phyloP scores from a whole-genome alignment of 2,113 vertebrate genomes.

The Seriola aureovittata region DNA sequence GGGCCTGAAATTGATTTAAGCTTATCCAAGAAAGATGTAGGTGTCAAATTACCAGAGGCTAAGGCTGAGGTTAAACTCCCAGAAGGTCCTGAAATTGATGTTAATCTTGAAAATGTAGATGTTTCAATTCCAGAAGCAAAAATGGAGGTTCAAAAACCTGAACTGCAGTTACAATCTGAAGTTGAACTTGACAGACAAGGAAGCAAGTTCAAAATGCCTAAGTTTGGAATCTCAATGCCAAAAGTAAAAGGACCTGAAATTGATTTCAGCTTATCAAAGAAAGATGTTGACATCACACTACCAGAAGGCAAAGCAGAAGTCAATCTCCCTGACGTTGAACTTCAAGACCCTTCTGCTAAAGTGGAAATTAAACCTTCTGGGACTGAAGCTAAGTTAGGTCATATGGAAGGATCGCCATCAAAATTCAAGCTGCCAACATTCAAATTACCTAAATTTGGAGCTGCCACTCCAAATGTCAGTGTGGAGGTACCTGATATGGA shows the following conservation, averaged over 20 bases:
- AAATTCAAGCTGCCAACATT: constrained; percentile 69
- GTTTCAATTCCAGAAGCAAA: constrained; percentile 37
- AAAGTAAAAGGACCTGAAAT: constrained; percentile 50
- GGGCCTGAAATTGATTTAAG: constrained; percentile 48
- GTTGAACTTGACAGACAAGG: constrained; percentile 6
- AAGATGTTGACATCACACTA: constrained; percentile 3
- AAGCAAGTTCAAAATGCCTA: constrained; percentile 52
- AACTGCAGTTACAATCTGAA: constrained; percentile 25
- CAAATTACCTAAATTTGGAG: constrained; percentile 68
- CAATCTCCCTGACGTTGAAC: constrained; percentile 31
- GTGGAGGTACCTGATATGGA: constrained; percentile 4
- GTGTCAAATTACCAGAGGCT: constrained; percentile 35
- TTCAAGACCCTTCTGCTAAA: constrained; percentile 4
- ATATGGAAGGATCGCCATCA: constrained; percentile 38
- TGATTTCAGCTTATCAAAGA: constrained; percentile 25
- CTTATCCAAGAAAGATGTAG: constrained; percentile 38
- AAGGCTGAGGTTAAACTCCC: constrained; percentile 12
- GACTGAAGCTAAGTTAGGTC: background rate
- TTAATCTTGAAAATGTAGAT: constrained; percentile 28
- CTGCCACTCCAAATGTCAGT: constrained; percentile 1
- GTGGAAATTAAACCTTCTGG: constrained; percentile 11
- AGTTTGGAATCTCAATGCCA: constrained; percentile 53
- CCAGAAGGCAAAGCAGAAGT: constrained; percentile 20
- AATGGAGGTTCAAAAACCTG: constrained; percentile 41
- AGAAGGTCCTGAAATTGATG: background rate